These are phyloP conservation scores for Diceros bicornis DNA, from an alignment of 2,797 vertebrate species.

Conservation along the genomic window DNA sequence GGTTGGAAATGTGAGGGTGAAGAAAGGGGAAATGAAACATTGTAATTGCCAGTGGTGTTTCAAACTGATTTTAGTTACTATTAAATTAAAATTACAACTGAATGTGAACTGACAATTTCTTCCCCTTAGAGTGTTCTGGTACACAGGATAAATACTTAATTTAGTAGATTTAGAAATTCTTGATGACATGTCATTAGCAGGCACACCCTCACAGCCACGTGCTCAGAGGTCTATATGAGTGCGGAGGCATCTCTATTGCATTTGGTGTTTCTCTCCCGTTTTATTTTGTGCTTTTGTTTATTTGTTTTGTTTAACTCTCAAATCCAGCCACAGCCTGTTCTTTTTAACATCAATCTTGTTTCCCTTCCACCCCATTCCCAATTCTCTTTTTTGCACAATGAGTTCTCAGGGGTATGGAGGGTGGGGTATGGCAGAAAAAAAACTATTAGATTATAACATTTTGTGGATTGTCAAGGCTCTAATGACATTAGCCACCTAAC, in stretches of 20 bases:
- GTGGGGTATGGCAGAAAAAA: slow-evolving; percentile 71
- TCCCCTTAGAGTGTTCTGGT: slow-evolving; percentile 4
- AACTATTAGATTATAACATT: slow-evolving; percentile 88
- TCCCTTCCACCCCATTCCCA: slow-evolving; percentile 46
- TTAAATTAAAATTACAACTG: slow-evolving; percentile 71
- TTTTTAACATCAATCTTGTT: slow-evolving; percentile 81
- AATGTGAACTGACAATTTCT: slow-evolving; percentile 59
- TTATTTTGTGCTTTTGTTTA: slow-evolving; percentile 66
- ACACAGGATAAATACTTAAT: slow-evolving; percentile 43
- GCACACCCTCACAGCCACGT: background rate
- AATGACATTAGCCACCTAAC: slow-evolving; percentile 89
- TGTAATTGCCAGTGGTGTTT: slow-evolving; percentile 14
- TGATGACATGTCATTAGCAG: background rate
- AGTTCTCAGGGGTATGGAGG: slow-evolving; percentile 78
- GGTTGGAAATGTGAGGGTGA: background rate
- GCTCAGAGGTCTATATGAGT: background rate
- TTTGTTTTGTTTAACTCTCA: slow-evolving; percentile 60
- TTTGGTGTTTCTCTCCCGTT: background rate
- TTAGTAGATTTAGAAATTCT: slow-evolving; percentile 55
- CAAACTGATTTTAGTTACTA: slow-evolving; percentile 51
- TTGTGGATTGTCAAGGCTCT: slow-evolving; percentile 88
- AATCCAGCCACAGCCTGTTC: slow-evolving; percentile 72
- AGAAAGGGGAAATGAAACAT: background rate
- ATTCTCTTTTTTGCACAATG: slow-evolving; percentile 78
- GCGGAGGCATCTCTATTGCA: background rate